Base-by-base conservation (phyloP, 1,140 invertebrate genomes). In the Drosophila pectinifera region DNA sequence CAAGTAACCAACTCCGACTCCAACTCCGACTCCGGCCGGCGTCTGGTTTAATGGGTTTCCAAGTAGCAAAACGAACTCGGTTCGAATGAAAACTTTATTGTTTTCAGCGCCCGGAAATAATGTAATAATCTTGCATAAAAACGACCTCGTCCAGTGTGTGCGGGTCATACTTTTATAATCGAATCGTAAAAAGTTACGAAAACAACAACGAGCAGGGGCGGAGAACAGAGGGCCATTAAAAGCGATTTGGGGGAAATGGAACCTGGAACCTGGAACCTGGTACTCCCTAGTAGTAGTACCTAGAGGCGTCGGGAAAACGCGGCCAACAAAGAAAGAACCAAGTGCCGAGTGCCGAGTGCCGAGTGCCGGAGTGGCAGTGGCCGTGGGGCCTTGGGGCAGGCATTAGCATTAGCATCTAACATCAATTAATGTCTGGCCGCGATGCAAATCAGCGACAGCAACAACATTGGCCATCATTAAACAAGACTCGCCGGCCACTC, bases 41-140 rank as follows among this genome's bases (percentile, higher is more conserved):
- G 65, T 89, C 59, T 70, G 55, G 45, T 89, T 88, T 86, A 89
- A 89, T 89, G 61, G 62, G 55, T 79, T 67, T 72, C 58, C 31
- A 36, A 75, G 64, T 75, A 59, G 76, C 54, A 73, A 78, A 48
- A 72, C 53, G 46, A 51, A 62, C 56, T 42, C 28, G 49, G 31
- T 48, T 75, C 59, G 72, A 74, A 38, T 53, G 54, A 76, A 80
- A 89, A 80, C 48, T 88, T 89, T 80, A 84, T 89, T 80, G 76
- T 89, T 84, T 88, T 63, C 36, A 53, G 53, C 46, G 72, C 65
- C 76, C 84, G 84, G 83, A 88, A 83, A 88, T 89, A 88, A 89
- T 78, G 84, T 88, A 89, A 89, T 88, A 89, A 77, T 83, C 79
- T 88, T 83, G 79, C 76, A 88, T 89, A 77, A 88, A 84, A 85